phyloP scores from a whole-genome alignment of 2,797 vertebrate genomes.

The Cuniculus paca region DNA sequence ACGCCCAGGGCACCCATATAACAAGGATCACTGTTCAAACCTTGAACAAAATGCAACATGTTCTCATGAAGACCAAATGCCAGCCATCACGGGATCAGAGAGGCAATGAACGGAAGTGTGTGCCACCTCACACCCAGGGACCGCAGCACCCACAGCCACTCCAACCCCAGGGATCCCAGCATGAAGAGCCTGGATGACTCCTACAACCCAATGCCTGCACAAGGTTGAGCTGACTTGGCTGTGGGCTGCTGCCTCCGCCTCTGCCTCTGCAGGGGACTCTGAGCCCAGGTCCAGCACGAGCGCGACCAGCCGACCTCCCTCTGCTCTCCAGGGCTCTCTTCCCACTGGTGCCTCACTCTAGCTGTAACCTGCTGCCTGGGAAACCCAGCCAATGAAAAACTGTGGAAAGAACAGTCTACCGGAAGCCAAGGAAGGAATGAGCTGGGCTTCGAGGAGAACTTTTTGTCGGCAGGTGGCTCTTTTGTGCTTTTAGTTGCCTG shows the following conservation, averaged over 20 bases:
- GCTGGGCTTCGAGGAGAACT: not conserved
- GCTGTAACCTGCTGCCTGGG: not conserved
- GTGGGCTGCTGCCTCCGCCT: not conserved
- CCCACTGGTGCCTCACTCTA: not conserved
- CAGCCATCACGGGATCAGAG: not conserved
- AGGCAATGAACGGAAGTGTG: not conserved
- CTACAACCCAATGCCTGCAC: not conserved
- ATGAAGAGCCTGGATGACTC: not conserved
- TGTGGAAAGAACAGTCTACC: not conserved
- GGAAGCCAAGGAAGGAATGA: not conserved
- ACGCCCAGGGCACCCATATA: not conserved
- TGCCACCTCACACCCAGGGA: not conserved
- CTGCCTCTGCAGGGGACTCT: not conserved
- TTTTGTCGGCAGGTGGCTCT: not conserved
- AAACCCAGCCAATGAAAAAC: not conserved
- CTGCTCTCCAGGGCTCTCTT: not conserved
- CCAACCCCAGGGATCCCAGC: rapidly evolving
- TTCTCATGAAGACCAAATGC: not conserved
- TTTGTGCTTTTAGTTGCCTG: not conserved
- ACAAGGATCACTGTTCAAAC: not conserved
- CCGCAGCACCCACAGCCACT: not conserved
- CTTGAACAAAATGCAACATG: not conserved
- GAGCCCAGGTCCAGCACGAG: not conserved
- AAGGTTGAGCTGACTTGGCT: not conserved
- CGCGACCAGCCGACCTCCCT: not conserved